Percentiles rank a stretch among this genome's conserved stretches.
Conservation (phyloP, 2,797 vertebrate species). For the Semotilus atromaculatus region DNA sequence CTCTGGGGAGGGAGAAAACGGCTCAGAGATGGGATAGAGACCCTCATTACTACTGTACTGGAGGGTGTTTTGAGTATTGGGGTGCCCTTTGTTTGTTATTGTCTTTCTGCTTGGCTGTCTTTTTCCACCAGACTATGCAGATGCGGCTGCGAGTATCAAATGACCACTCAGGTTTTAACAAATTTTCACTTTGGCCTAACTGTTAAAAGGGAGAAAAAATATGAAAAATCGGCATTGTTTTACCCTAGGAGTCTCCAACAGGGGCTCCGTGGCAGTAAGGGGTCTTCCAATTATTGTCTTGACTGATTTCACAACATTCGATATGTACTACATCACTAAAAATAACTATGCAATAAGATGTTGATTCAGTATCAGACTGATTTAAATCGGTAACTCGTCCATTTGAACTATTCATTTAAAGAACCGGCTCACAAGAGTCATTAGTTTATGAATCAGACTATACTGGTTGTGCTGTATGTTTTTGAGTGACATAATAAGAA, state of each 20-base stretch:
- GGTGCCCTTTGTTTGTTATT: constrained; percentile 11
- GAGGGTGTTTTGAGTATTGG: constrained; percentile 11
- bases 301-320: neutral
- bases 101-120: constrained; percentile 14
- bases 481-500: neutral
- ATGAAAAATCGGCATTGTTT: neutral
- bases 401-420: neutral
- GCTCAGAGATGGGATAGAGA: constrained; percentile 8
- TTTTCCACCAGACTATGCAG: neutral
- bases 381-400: neutral
- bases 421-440: neutral
- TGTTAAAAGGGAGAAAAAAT: neutral
- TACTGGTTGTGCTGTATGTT: neutral
- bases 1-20: neutral
- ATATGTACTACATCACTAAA: neutral
- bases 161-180: neutral
- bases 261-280: neutral
- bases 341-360: neutral
- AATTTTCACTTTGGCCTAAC: neutral
- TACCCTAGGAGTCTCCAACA: neutral
- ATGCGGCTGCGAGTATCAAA: neutral
- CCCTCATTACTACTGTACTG: constrained; percentile 28
- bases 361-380: neutral
- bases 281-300: neutral
- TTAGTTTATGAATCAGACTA: neutral